Conservation (phyloP, 2,113 vertebrate genomes). For the Oriolus oriolus region DNA sequence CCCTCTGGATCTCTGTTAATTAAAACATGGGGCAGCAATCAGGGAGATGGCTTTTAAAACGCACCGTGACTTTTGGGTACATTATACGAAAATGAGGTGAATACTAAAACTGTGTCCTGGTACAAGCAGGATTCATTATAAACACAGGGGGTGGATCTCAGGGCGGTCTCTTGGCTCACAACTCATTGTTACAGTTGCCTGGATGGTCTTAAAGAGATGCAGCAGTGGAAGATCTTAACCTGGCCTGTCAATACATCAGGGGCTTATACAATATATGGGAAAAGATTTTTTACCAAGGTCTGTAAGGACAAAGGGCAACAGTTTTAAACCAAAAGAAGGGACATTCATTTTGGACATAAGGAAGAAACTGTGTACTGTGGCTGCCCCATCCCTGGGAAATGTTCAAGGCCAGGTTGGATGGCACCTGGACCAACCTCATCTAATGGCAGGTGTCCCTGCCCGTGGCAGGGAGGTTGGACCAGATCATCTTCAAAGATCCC, state of each 20-base stretch:
- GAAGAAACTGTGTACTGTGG: neutral
- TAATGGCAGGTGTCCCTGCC: neutral
- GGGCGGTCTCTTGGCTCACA: neutral
- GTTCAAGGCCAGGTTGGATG: neutral
- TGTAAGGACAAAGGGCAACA: neutral
- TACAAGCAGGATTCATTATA: accelerated
- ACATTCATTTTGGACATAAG: neutral
- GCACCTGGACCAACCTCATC: neutral
- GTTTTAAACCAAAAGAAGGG: neutral
- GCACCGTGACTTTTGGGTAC: neutral
- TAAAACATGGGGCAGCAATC: neutral
- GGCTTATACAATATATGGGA: neutral
- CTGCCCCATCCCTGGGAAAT: neutral
- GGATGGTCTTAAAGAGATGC: neutral
- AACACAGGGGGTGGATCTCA: neutral
- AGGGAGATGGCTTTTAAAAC: neutral
- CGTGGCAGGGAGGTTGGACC: accelerated
- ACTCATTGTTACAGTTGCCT: neutral
- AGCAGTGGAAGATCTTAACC: neutral
- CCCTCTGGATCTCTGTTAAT: accelerated
- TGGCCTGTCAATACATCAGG: neutral
- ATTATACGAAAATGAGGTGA: neutral
- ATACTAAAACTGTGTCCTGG: neutral
- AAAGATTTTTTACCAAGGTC: neutral
- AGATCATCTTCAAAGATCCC: neutral